phyloP scores from a whole-genome alignment of 2,113 vertebrate species.

The Ophiodon elongatus region DNA sequence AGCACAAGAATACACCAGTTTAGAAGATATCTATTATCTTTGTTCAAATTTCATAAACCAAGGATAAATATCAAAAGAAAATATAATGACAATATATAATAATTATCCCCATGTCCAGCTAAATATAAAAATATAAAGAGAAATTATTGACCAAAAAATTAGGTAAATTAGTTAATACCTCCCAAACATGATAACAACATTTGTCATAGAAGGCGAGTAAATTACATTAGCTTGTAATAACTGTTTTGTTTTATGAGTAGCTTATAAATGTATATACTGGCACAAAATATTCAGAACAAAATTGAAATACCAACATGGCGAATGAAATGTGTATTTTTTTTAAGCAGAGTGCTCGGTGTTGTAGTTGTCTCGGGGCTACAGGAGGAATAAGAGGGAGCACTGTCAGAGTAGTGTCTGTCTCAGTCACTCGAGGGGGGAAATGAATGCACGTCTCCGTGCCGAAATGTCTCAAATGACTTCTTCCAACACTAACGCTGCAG shows the following conservation, averaged over 20 bases:
- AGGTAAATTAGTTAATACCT: not conserved
- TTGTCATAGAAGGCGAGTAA: not conserved
- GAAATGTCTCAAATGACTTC: constrained; percentile 24
- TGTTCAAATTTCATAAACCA: not conserved
- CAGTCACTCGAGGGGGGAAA: constrained; percentile 11
- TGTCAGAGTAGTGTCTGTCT: constrained; percentile 10
- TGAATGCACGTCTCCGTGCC: constrained; percentile 26
- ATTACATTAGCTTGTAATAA: not conserved
- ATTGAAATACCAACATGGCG: not conserved
- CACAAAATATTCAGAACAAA: not conserved
- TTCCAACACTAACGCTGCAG: not conserved
- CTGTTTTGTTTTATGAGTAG: not conserved
- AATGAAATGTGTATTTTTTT: not conserved
- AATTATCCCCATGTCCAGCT: not conserved
- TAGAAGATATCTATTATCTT: not conserved
- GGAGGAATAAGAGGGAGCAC: not conserved
- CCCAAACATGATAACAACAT: not conserved
- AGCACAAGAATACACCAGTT: not conserved
- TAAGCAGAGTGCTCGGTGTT: not conserved
- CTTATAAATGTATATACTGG: too few relatives aligned
- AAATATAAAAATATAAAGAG: not conserved
- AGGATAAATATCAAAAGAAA: not conserved
- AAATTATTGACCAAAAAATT: not conserved
- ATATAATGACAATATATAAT: not conserved
- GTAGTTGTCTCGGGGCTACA: not conserved